Evolutionary conservation across 2,797 vertebrate genomes (phyloP).

Genomic region (Enteromius radiatus): DNA sequence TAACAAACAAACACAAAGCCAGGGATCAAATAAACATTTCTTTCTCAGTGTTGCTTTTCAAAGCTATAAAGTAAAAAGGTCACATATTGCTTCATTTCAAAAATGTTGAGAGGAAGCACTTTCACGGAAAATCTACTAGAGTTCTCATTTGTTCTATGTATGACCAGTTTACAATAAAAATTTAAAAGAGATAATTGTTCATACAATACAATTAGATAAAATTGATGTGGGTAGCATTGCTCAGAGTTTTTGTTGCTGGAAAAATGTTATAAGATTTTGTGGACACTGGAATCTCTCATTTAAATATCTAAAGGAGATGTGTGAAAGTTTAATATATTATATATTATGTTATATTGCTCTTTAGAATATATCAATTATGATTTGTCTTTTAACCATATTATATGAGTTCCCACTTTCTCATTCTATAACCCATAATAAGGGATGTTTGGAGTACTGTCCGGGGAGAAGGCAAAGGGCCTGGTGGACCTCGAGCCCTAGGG

Average conservation of each 20-base stretch:
- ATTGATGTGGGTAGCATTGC: neutral
- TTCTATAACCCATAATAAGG: no score
- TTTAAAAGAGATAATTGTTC: neutral
- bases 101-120: neutral
- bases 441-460: no score
- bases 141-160: neutral
- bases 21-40: constrained; percentile 22
- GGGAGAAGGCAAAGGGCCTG: no score
- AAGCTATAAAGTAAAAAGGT: constrained; percentile 1
- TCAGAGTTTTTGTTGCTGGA: neutral
- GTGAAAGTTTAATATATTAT: neutral
- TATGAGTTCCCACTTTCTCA: no score
- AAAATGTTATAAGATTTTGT: neutral
- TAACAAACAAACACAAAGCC: constrained; percentile 53
- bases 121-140: neutral
- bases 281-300: neutral
- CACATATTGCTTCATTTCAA: neutral
- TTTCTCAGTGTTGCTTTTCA: constrained; percentile 8
- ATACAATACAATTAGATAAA: neutral
- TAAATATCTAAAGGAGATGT: neutral
- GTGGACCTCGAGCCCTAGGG: no score
- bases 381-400: neutral
- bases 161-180: neutral
- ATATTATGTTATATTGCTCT: neutral
- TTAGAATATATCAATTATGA: neutral